phyloP scores from a whole-genome alignment of 2,888 invertebrate species.

The Ophion costatus region DNA sequence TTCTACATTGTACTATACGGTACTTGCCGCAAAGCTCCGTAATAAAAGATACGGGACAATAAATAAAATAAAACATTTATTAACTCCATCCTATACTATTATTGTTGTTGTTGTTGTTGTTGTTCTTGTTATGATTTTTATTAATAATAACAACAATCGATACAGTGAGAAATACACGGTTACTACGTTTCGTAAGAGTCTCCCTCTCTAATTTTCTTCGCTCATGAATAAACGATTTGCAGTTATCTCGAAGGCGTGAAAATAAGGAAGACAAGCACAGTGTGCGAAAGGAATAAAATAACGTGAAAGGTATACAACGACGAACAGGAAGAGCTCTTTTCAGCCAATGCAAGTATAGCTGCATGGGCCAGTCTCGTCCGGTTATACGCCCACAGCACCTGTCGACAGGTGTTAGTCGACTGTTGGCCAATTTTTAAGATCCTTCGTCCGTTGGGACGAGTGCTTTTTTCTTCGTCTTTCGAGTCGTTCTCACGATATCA shows the following conservation, averaged over 20 bases:
- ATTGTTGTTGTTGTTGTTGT: too few relatives aligned
- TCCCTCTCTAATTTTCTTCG: background rate
- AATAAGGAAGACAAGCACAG: background rate
- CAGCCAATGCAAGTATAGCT: constrained; percentile 32
- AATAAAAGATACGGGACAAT: background rate
- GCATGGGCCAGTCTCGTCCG: constrained; percentile 48
- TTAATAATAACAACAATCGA: background rate
- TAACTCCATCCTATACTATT: too few relatives aligned
- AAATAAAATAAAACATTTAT: too few relatives aligned
- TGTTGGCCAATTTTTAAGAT: constrained; percentile 68
- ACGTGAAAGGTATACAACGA: background rate
- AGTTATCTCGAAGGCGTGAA: constrained; percentile 15
- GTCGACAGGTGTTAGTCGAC: constrained; percentile 76
- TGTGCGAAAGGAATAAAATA: background rate
- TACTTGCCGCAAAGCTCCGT: too few relatives aligned
- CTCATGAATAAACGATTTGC: constrained; percentile 12
- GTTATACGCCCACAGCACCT: constrained; percentile 72
- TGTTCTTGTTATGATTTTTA: too few relatives aligned
- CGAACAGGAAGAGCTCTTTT: constrained; percentile 55
- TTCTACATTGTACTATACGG: background rate
- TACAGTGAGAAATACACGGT: background rate
- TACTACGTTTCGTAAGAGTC: background rate
- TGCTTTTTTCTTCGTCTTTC: constrained; percentile 30
- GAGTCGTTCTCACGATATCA: background rate
- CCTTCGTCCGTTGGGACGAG: constrained; percentile 33